Base-by-base conservation (phyloP, 2,113 vertebrate genomes). In the Aplodontia rufa region DNA sequence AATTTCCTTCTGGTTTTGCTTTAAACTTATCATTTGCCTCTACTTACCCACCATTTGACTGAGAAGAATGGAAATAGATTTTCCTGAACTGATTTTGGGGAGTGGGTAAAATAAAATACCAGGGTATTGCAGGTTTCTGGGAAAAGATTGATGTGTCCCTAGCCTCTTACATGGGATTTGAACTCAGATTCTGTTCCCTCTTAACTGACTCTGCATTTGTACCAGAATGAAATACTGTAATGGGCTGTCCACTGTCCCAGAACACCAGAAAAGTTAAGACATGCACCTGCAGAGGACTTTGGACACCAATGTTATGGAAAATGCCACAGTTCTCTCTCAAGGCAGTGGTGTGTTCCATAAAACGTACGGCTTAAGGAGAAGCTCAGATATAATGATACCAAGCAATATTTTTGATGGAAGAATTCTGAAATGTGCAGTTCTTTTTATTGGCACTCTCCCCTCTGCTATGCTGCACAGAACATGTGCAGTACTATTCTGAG, bases 401-500 rank as follows among this genome's bases (percentile, higher is more conserved):
- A 93, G 24, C 35, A 60, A 51, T 87, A 62, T 83, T 92, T 93
- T 91, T 85, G 66, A 81, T 81, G 79, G 53, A 91, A 90, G 72
- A 72, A 62, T 47, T 88, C 96, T 47, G 53, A 69, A 90, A 92
- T 76, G 69, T 84, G 85, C 42, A 42, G 8, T 40, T 87, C 66
- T 87, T 69, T 69, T 45, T 42, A 26, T 19, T 96, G 94, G 96
- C 91, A 71, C 6, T 5, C 24, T 84, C 88, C 51, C 71, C 91
- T 60, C 4, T 37, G 0, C 96, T 66, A 37, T 64, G 79, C 71
- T 76, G 40, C 53, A 90, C 78, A 72, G 87, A 97, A 95, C 93
- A 97, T 94, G 95, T 94, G 91, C 96, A 55, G 87, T 75, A 37
- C 95, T 97, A 97, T 95, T 97, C 96, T 96, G 97, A 97, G 97